Conservation (phyloP, 2,113 vertebrate species). For the Epinephelus cyanopodus region DNA sequence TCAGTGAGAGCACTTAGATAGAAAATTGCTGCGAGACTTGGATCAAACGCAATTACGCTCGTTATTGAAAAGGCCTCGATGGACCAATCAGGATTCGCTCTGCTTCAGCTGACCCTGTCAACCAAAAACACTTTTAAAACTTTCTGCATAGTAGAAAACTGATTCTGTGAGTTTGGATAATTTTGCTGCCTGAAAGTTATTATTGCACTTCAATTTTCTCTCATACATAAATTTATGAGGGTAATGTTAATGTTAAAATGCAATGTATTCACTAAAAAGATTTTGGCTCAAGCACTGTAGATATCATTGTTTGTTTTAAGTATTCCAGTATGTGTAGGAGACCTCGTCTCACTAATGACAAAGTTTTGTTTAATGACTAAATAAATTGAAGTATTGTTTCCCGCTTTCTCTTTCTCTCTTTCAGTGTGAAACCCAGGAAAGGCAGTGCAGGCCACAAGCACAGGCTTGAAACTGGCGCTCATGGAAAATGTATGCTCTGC, state of each 20-base stretch:
- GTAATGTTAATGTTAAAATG: not conserved
- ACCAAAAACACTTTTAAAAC: slow-evolving; percentile 27
- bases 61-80: slow-evolving; percentile 49
- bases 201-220: slow-evolving; percentile 1
- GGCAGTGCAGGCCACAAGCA: slow-evolving; percentile 84
- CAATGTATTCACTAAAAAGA: not conserved
- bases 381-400: not conserved
- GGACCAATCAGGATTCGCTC: slow-evolving; percentile 48
- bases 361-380: not conserved
- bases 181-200: slow-evolving; percentile 27
- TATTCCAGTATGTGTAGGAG: not conserved
- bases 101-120: slow-evolving; percentile 48
- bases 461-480: slow-evolving; percentile 83
- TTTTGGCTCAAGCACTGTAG: not conserved
- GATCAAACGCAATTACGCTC: slow-evolving; percentile 60
- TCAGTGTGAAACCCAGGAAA: slow-evolving; percentile 78
- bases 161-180: slow-evolving; percentile 27
- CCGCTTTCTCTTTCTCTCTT: not conserved
- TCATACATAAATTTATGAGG: not conserved
- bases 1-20: slow-evolving; percentile 61
- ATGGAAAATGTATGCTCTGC: slow-evolving; percentile 91
- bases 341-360: not conserved
- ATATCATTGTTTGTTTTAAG: not conserved
- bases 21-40: slow-evolving; percentile 67
- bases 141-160: not conserved